Base-by-base conservation (phyloP, 2,113 vertebrate species). In the Epinephelus lanceolatus region DNA sequence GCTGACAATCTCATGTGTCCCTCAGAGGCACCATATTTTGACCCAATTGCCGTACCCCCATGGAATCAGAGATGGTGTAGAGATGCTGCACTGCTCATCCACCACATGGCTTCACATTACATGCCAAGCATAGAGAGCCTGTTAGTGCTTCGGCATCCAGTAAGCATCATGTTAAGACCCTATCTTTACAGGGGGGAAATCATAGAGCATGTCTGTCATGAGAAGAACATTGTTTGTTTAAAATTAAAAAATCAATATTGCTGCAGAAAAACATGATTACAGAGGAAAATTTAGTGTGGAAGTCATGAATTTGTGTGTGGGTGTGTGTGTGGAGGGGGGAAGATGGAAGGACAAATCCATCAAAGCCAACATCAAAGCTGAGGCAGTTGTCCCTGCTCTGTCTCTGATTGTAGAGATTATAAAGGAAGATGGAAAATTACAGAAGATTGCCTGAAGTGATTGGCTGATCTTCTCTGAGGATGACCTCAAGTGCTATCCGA, bases 321-420 rank as follows among this genome's bases (percentile, higher is more conserved):
- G 83, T 61, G 67, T 21, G 23, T 45, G 51, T 60, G 68, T 23
- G 33, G 33, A 37, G 33, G 27, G 45, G 70, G 67, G n/a, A 60
- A 27, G 51, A 55, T 71, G 65, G 71, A 76, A 55, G 76, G 84
- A 67, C 70, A 65, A 88, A 86, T 91, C 83, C 83, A 88, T 90
- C 82, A 85, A 78, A 86, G 83, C 69, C 56, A 59, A 82, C 88
- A 88, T 89, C 76, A 93, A 89, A 89, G 80, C 79, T 53, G 77
- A 83, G 57, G 76, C 61, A 25, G 69, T 84, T 68, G 55, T 80
- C 85, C 80, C 90, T 95, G 92, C 90, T 78, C 77, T 62, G 72
- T 80, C 90, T 82, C 85, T 92, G 90, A 93, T 93, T 91, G 89
- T 88, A 42, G 77, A 88, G 91, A 95, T 95, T 94, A 95, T 80